A percentile compares a stretch with the other conserved stretches of the same genome.
phyloP scores from a whole-genome alignment of 2,797 vertebrate species.

The Potorous gilbertii region DNA sequence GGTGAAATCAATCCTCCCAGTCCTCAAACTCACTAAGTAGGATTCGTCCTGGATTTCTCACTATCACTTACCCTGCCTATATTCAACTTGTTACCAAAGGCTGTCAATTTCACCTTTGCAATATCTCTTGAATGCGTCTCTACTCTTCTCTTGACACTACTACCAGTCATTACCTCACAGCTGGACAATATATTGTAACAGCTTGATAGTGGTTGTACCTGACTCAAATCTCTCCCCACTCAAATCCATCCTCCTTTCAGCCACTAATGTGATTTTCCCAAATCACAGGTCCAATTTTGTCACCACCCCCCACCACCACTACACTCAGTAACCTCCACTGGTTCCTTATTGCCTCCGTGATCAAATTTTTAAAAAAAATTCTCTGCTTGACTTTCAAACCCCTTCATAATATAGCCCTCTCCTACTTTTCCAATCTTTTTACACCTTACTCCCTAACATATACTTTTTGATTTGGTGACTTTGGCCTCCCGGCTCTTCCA shows the following conservation, averaged over 20 bases:
- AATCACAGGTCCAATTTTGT: neutral
- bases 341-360: neutral
- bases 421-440: neutral
- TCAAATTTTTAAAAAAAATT: neutral
- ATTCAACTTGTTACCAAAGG: too few species aligned
- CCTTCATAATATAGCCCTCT: neutral
- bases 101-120: too few species aligned
- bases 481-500: neutral
- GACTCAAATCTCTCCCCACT: neutral
- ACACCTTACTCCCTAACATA: neutral
- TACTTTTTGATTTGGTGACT: neutral
- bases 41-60: neutral
- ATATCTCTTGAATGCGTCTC: too few species aligned
- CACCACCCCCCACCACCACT: fast-evolving
- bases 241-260: neutral
- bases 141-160: too few species aligned
- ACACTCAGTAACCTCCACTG: neutral
- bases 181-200: neutral
- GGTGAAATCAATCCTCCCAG: neutral
- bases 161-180: neutral
- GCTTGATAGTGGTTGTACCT: neutral
- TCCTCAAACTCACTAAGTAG: neutral
- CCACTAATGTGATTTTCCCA: neutral
- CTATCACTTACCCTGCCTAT: too few species aligned
- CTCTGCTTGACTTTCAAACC: neutral